A percentile compares a stretch with the other conserved stretches of the same genome.
Evolutionary conservation across 2,113 vertebrate species (phyloP).

Genomic region (Paedocypris sp.): DNA sequence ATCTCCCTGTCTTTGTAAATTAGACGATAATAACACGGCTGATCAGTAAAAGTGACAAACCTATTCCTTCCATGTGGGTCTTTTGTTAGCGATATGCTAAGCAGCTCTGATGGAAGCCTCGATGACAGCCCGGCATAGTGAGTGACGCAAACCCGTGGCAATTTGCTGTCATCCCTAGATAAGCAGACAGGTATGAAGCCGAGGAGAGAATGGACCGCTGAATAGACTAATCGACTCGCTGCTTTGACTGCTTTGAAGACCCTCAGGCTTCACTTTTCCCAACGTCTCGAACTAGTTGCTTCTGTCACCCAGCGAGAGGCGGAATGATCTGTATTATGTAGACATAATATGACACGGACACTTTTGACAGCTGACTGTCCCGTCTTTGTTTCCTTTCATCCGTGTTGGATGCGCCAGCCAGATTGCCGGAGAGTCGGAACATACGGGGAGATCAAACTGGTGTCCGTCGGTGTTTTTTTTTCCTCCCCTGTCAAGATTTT

Average conservation of each 20-base stretch:
- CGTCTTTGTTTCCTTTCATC: conserved; percentile 1
- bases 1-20: conserved; percentile 31
- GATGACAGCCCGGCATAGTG: conserved; percentile 30
- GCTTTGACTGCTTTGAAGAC: conserved; percentile 2
- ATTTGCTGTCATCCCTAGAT: conserved; percentile 27
- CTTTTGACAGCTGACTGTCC: conserved; percentile 9
- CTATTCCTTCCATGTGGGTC: conserved; percentile 7
- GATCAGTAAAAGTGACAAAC: conserved; percentile 33
- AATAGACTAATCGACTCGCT: conserved; percentile 11
- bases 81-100: conserved; percentile 26
- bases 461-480: conserved; percentile 31
- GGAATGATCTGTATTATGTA: conserved; percentile 13
- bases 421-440: conserved; percentile 15
- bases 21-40: conserved; percentile 33
- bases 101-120: conserved; percentile 26
- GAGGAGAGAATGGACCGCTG: background rate
- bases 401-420: background rate
- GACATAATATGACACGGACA: conserved; percentile 3
- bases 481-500: conserved; percentile 33
- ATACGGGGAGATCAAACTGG: conserved; percentile 29
- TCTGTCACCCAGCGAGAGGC: conserved; percentile 14
- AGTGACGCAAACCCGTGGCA: conserved; percentile 29
- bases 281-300: background rate
- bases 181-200: conserved; percentile 25
- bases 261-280: background rate